Evolutionary conservation across 2,113 vertebrate species (phyloP).

Genomic region (Pelecanoides urinatrix): DNA sequence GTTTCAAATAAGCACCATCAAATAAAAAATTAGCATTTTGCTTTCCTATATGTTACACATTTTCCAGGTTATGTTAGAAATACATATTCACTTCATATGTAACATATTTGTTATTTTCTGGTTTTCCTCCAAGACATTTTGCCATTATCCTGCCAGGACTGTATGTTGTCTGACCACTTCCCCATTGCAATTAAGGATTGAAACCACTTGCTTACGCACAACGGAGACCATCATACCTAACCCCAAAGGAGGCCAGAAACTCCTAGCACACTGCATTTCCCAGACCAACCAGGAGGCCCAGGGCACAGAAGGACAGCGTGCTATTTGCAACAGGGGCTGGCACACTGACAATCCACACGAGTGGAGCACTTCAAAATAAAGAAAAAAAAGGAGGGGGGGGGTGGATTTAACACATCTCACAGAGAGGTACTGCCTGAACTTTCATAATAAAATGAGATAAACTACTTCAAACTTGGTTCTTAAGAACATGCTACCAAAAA

Average conservation of each 20-base stretch:
- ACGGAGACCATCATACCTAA: constrained; percentile 77
- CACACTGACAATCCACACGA: constrained; percentile 20
- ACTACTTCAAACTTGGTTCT: neutral
- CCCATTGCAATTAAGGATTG: constrained; percentile 78
- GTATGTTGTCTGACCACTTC: constrained; percentile 81
- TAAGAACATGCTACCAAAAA: accelerated
- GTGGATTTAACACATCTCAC: neutral
- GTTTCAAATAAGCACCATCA: neutral
- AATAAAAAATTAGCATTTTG: neutral
- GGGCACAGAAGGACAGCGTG: constrained; percentile 51
- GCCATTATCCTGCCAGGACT: constrained; percentile 72
- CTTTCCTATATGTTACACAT: neutral
- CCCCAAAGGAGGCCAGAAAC: constrained; percentile 79
- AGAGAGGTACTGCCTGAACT: neutral
- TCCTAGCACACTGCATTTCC: constrained; percentile 72
- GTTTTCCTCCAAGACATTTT: constrained; percentile 69
- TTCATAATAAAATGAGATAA: neutral
- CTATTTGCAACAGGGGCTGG: constrained; percentile 40
- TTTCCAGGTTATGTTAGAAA: constrained; percentile 37
- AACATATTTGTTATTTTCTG: constrained; percentile 67
- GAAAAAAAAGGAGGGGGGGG: neutral
- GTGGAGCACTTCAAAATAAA: constrained; percentile 22
- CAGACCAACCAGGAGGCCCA: constrained; percentile 56
- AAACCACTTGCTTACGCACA: constrained; percentile 84
- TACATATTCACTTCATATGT: constrained; percentile 53